phyloP scores from a whole-genome alignment of 2,797 vertebrate species.

The Mormyrus hasselquistii region DNA sequence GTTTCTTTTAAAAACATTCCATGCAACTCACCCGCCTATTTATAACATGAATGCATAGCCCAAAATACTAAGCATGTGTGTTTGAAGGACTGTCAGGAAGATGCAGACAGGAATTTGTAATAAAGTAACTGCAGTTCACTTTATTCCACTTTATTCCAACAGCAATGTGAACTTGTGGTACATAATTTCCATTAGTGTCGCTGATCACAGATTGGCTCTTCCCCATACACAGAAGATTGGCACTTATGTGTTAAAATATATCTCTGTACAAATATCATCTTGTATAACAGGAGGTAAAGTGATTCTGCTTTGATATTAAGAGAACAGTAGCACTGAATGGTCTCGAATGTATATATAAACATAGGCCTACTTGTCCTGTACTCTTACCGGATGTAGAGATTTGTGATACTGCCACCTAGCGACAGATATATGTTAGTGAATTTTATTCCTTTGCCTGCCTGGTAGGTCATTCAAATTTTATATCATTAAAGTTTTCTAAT shows the following conservation, averaged over 20 bases:
- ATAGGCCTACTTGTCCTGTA: background rate
- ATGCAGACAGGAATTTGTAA: background rate
- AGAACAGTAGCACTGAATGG: background rate
- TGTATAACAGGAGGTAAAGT: background rate
- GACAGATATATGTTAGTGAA: background rate
- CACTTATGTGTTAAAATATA: background rate
- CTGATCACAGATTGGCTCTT: background rate
- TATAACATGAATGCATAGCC: background rate
- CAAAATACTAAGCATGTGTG: background rate
- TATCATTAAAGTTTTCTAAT: background rate
- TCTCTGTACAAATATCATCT: background rate
- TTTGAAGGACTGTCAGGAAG: background rate
- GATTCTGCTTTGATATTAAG: background rate
- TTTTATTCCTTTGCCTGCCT: background rate
- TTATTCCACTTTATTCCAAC: background rate
- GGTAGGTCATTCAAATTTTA: background rate
- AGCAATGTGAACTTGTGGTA: background rate
- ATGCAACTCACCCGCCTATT: background rate
- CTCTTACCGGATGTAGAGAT: background rate
- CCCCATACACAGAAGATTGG: background rate
- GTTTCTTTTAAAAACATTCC: background rate
- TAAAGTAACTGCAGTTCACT: background rate
- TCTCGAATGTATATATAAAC: background rate
- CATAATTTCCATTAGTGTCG: background rate
- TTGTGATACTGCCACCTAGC: background rate